Evolutionary conservation across 2,888 invertebrate genomes (phyloP).

Genomic region (Synergus gifuensis): DNA sequence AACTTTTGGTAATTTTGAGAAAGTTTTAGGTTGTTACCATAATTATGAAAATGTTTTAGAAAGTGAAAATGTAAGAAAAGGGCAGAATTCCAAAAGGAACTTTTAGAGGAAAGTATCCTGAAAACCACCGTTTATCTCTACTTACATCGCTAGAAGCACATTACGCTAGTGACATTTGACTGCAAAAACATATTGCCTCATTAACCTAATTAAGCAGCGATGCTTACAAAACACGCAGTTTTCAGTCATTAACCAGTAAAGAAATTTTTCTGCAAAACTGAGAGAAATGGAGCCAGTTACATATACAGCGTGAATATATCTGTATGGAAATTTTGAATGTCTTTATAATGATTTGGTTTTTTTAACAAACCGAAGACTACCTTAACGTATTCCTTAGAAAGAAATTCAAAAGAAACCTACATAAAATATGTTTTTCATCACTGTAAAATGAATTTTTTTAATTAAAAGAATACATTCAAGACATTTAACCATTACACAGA

Average conservation of each 20-base stretch:
- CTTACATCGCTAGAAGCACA: slow-evolving; percentile 42
- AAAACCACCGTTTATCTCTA: slow-evolving; percentile 3
- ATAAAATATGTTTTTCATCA: not conserved
- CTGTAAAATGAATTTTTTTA: not conserved
- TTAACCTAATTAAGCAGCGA: slow-evolving; percentile 72
- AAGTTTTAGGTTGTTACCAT: too few relatives aligned
- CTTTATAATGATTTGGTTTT: not conserved
- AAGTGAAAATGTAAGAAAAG: not conserved
- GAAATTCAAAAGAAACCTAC: not conserved
- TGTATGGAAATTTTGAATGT: not conserved
- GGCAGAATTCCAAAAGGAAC: not conserved
- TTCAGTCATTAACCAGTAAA: slow-evolving; percentile 35
- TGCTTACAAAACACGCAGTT: slow-evolving; percentile 67
- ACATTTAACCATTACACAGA: not conserved
- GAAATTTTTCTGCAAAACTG: not conserved
- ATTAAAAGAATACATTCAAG: not conserved
- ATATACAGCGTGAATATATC: not conserved
- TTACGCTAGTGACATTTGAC: slow-evolving; percentile 61
- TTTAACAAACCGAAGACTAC: not conserved
- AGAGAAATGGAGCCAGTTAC: not conserved
- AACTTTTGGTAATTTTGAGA: too few relatives aligned
- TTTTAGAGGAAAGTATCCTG: not conserved
- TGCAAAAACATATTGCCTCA: slow-evolving; percentile 67
- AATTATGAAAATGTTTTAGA: not conserved
- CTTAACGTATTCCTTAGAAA: not conserved